Base-by-base conservation (phyloP, 1,140 invertebrate species). In the Goniozus legneri region DNA sequence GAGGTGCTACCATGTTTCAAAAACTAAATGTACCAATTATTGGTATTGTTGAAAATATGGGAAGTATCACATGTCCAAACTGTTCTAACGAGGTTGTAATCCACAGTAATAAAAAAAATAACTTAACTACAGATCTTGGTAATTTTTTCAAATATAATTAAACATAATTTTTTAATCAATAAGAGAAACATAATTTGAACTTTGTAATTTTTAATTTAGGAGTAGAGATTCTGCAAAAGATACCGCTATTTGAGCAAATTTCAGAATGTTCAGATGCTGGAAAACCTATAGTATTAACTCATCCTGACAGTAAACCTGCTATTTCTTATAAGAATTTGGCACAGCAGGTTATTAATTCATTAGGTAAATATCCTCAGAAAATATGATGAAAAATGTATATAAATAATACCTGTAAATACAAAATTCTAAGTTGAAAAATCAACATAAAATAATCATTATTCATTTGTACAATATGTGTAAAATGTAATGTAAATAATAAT, bases 31-130 rank as follows among this genome's bases (percentile, higher is more conserved):
- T 94, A 39, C 89, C 90, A 1, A 79, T 94, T 31, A 77, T 89
- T 39, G 92, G 91, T 12, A 72, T 93, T 44, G 84, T 93, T 1
- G 84, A 92, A 62, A 95, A 95, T 69, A 95, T 95, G 92, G 84
- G 80, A 1, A 79, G 79, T 47, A 77, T 86, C 3, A 77, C 79
- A 33, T 94, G 91, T 71, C 75, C 82, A 0, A 83, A 84, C 22
- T 94, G 91, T 65, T 77, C 76, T 21, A 70, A 78, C 7, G 71
- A 79, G 37, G 79, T 86, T 40, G 71, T 77, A 32, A 64, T 89
- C 27, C 88, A 85, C 62, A 82, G 82, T 8, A 73, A 78, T 41
- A 77, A 75, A 27, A 82, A 80, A 0, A 58, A 76, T 46, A 57
- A 69, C 33, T 73, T 84, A 12, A 79, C 80, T 0, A 58, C 77